Evolutionary conservation across 1,140 invertebrate species (phyloP), one percentile per base, ranked within the genome.

Genomic region (Pararge aegeria): DNA sequence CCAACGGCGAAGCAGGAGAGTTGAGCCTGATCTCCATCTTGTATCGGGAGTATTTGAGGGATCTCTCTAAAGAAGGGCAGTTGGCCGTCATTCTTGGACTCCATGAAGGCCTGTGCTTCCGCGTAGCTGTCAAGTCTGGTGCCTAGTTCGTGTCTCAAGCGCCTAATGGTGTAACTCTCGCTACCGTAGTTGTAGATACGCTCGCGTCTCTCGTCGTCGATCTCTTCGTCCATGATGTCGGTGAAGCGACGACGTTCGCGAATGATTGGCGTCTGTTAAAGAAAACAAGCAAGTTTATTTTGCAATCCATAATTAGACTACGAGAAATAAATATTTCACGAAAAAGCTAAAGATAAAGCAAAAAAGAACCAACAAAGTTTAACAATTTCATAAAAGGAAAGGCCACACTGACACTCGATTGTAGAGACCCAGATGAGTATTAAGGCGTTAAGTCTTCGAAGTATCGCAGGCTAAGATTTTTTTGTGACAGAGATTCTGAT

Each of bases 221-320:
- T 97, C 90, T 98, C 97, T 82, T 98, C 97, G 80, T 98, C 97
- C 97, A 98, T 98, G 0, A 98, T 93, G 75, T 98, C 97, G 5
- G 96, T 97, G 80, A 98, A 98, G 44, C 96, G 93, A 59, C 97
- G 93, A 56, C 97, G 91, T 89, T 98, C 97, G 19, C 96, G 92
- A 66, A 98, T 96, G 4, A 97, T 93, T 5, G 97, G 96, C 0
- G 96, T 93, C 95, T 96, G 70, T 34, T 27, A 12, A 34, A 1
- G 9, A 61, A 66, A 46, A 20, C 13, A 5, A 29, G 21, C 7
- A 15, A 50, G 37, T 18, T 21, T 20, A 24, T n/a, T n/a, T n/a
- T n/a, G n/a, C n/a, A n/a, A n/a, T n/a, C n/a, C n/a, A n/a, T n/a
- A n/a, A n/a, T n/a, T n/a, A n/a, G n/a, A n/a, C n/a, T n/a, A n/a